Evolutionary conservation across 2,113 vertebrate genomes (phyloP).

Genomic region (Trachemys scripta): DNA sequence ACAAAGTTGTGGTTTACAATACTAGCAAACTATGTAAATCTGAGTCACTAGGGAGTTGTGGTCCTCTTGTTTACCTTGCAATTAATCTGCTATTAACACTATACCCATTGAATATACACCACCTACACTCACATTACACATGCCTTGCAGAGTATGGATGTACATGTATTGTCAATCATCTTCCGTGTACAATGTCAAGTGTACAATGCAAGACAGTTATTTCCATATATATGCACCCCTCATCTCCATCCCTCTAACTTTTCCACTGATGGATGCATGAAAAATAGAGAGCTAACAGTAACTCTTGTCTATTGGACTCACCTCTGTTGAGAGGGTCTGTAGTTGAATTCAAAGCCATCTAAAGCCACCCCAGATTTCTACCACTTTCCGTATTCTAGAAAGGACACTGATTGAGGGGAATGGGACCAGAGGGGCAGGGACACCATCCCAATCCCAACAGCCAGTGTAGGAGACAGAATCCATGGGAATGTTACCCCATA

Average conservation of each 20-base stretch:
- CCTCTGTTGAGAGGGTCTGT: not conserved
- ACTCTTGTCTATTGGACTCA: not conserved
- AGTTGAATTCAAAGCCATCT: not conserved
- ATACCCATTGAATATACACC: fast-evolving
- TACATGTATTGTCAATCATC: fast-evolving
- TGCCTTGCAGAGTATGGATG: not conserved
- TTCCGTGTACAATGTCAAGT: not conserved
- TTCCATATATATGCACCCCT: not conserved
- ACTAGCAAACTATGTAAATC: not conserved
- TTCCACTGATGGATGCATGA: too few species aligned
- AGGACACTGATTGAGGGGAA: not conserved
- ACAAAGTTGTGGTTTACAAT: not conserved
- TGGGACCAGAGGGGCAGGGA: not conserved
- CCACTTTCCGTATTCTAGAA: not conserved
- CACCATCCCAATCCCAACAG: not conserved
- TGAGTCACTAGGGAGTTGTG: not conserved
- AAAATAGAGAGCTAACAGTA: not conserved
- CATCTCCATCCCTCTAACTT: not conserved
- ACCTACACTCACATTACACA: fast-evolving
- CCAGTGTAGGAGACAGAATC: not conserved
- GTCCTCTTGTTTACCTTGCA: not conserved
- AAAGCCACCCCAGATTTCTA: not conserved
- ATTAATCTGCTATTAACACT: not conserved
- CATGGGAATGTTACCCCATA: not conserved
- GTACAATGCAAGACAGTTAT: fast-evolving